These are phyloP conservation scores for Harpagoxenus sublaevis DNA, from an alignment of 2,888 invertebrate genomes.

Conservation along the genomic window DNA sequence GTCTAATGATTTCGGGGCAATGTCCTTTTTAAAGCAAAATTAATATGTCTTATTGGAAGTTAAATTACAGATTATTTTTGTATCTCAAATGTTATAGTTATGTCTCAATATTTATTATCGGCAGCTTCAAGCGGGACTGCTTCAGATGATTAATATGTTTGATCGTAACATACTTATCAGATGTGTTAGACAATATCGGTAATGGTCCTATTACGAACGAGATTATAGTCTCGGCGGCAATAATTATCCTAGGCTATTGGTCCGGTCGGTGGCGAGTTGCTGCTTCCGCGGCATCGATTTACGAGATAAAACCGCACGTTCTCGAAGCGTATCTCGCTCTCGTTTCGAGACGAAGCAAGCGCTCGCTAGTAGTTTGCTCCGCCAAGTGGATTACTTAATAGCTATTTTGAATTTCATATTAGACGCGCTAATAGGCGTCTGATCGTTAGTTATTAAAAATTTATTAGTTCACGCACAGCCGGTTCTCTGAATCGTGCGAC, in stretches of 20 bases:
- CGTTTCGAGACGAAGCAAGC: constrained; percentile 8
- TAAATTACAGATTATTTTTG: not conserved
- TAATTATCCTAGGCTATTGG: constrained; percentile 52
- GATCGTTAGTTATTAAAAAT: constrained; percentile 33
- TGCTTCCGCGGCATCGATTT: constrained; percentile 54
- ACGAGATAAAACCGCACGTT: constrained; percentile 58
- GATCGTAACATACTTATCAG: constrained; percentile 52
- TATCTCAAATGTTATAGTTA: too few relatives aligned
- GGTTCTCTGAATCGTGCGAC: not conserved
- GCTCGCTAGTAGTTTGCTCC: not conserved
- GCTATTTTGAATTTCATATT: constrained; percentile 51
- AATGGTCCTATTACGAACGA: constrained; percentile 60
- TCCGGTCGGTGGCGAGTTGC: constrained; percentile 20
- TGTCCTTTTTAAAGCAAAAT: not conserved
- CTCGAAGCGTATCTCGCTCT: constrained; percentile 26
- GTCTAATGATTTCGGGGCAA: not conserved
- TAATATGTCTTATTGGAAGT: not conserved
- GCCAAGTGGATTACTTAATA: constrained; percentile 32
- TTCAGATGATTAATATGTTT: constrained; percentile 63
- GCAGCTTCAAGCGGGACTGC: not conserved
- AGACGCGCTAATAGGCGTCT: constrained; percentile 16
- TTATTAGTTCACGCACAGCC: constrained; percentile 3
- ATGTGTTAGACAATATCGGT: constrained; percentile 56
- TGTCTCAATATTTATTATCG: constrained; percentile 10
- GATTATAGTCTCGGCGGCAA: constrained; percentile 51